Evolutionary conservation across 2,888 invertebrate species (phyloP), one percentile per base, ranked within the genome.

Genomic region (Calliscelio sp.): DNA sequence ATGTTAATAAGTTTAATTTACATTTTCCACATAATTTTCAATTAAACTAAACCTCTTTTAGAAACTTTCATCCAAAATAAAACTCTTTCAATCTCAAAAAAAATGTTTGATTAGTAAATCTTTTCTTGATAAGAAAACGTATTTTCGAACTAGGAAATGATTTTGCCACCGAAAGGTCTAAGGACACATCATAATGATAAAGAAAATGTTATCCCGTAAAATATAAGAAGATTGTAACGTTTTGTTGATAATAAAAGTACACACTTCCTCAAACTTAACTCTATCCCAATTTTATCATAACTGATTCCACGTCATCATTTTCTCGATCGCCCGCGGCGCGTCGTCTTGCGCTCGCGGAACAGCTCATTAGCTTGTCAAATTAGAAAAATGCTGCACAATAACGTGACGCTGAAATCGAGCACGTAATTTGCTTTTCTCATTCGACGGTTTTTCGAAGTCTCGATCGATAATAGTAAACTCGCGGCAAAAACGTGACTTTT

Each of bases 321-420:
- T 49, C 32, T n/a, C 6, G 14, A 24, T 53, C 24, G 38, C 66
- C 32, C 24, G 38, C 66, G 8, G 66, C 49, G 22, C 35, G 20
- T 20, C 65, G 32, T 66, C 24, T 44, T 61, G n/a, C n/a, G n/a
- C n/a, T 35, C 35, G 32, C 16, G 16, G 35, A 25, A 24, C 35
- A 18, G 53, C 51, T 68, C 55, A 70, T 70, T 70, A 70, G 55
- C 55, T 55, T 41, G 55, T 70, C 38, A 55, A 55, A 70, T 70
- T 22, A 71, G 20, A 71, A 71, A 59, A 57, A 46, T 16, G n/a
- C n/a, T n/a, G 49, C 24, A 59, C 46, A 71, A 57, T 59, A 71
- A 46, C 38, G n/a, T 28, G 32, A 20, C 22, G 20, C 20, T 59
- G 35, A 32, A 35, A 73, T 49, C 38, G 35, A 49, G 44, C 44